Evolutionary conservation across 2,888 invertebrate species (phyloP).

Genomic region (Campaea margaritaria): DNA sequence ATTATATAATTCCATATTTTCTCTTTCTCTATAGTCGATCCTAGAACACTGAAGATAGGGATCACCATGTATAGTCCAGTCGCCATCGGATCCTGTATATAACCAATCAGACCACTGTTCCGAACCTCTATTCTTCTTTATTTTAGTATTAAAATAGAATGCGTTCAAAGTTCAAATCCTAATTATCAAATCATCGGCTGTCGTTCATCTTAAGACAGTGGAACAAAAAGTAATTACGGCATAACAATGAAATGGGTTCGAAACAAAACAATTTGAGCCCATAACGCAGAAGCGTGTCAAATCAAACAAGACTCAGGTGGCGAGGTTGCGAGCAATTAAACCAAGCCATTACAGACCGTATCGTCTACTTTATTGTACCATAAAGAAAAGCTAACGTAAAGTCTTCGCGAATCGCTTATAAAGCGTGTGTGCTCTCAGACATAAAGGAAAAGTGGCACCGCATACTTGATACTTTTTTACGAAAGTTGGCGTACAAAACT

Average conservation of each 20-base stretch:
- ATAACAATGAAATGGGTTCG: constrained; percentile 1
- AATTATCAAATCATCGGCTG: neutral
- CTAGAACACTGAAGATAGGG: no score
- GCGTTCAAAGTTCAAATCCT: neutral
- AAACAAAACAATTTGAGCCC: constrained; percentile 20
- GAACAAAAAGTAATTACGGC: constrained; percentile 17
- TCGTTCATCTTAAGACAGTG: neutral
- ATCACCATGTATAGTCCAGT: no score
- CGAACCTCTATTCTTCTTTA: no score
- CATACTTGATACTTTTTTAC: constrained; percentile 12
- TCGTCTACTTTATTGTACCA: constrained; percentile 75
- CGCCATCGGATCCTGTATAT: no score
- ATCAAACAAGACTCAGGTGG: constrained; percentile 66
- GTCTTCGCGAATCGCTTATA: constrained; percentile 46
- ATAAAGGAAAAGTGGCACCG: constrained; percentile 70
- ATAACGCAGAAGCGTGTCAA: constrained; percentile 28
- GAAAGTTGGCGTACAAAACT: neutral
- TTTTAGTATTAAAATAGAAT: no score
- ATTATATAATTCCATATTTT: no score
- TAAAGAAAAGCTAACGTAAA: constrained; percentile 80
- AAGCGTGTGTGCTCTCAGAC: constrained; percentile 51
- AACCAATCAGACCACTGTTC: no score
- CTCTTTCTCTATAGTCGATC: no score
- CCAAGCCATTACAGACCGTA: constrained; percentile 57
- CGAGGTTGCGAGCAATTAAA: constrained; percentile 70